phyloP scores from a whole-genome alignment of 2,888 invertebrate genomes.

The Adineta ricciae region DNA sequence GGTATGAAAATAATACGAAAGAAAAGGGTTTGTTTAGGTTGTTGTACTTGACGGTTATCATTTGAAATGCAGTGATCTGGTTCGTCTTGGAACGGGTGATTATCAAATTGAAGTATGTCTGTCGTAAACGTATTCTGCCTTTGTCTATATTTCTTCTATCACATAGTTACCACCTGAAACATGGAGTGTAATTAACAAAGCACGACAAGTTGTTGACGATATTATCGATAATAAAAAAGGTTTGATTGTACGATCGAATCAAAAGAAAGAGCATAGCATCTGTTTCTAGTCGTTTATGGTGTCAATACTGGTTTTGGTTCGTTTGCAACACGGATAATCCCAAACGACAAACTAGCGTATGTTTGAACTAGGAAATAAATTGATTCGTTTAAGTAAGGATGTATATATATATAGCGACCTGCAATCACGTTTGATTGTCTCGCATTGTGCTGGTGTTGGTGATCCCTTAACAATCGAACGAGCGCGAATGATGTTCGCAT shows the following conservation, averaged over 20 bases:
- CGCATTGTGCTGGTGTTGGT: conserved; percentile 61
- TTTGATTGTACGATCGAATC: not conserved
- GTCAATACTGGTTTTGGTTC: conserved; percentile 63
- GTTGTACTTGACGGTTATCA: conserved; percentile 27
- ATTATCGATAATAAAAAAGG: conserved; percentile 27
- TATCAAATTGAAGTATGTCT: conserved; percentile 13
- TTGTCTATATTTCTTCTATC: not conserved
- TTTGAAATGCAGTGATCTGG: conserved; percentile 21
- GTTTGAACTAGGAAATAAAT: conserved; percentile 37
- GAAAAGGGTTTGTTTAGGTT: not conserved
- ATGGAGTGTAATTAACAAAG: conserved; percentile 18
- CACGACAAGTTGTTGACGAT: conserved; percentile 30
- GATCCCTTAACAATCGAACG: conserved; percentile 56
- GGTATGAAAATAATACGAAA: not conserved
- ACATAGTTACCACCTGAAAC: conserved; percentile 21
- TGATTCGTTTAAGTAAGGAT: no score
- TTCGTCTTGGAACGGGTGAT: conserved; percentile 27
- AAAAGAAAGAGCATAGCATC: not conserved
- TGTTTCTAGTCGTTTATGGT: conserved; percentile 55
- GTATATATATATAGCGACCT: conserved; percentile 51
- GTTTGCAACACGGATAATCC: conserved; percentile 57
- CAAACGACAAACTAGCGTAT: conserved; percentile 56
- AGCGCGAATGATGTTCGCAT: conserved; percentile 58
- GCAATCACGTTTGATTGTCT: conserved; percentile 60
- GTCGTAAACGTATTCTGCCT: not conserved